phyloP scores from a whole-genome alignment of 2,888 invertebrate genomes.

The Nemurella pictetii region DNA sequence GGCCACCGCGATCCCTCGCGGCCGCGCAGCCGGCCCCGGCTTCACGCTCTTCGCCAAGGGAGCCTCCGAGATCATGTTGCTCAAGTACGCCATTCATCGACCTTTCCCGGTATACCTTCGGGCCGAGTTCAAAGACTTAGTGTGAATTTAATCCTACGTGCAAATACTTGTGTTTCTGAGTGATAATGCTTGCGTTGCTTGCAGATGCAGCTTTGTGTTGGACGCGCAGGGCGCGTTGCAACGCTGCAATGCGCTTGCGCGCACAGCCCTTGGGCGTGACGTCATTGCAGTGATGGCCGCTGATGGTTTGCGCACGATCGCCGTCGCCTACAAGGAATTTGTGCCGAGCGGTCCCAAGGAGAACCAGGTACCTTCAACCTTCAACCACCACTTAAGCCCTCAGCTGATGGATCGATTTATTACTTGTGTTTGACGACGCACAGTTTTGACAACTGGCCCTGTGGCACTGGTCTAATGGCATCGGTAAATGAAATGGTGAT shows the following conservation, averaged over 20 bases:
- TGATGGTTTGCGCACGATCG: slow-evolving; percentile 60
- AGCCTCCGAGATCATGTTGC: slow-evolving; percentile 66
- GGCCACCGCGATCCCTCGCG: slow-evolving; percentile 60
- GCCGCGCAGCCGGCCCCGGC: slow-evolving; percentile 53
- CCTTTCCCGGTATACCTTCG: background rate
- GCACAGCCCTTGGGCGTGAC: slow-evolving; percentile 42
- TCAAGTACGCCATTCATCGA: slow-evolving; percentile 56
- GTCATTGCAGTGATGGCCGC: slow-evolving; percentile 48
- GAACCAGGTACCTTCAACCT: slow-evolving; percentile 54
- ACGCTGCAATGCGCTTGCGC: slow-evolving; percentile 44
- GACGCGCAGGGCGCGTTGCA: slow-evolving; percentile 46
- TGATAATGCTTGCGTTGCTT: slow-evolving; percentile 7
- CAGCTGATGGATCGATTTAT: too few species aligned
- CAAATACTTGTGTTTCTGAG: too few species aligned
- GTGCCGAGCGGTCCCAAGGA: slow-evolving; percentile 51
- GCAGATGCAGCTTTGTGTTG: slow-evolving; percentile 53
- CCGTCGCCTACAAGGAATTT: slow-evolving; percentile 60
- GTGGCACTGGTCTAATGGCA: too few species aligned
- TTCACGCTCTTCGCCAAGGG: slow-evolving; percentile 64
- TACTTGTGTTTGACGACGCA: too few species aligned
- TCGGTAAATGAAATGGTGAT: too few species aligned
- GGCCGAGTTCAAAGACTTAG: too few species aligned
- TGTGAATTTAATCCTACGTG: too few species aligned
- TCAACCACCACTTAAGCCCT: too few species aligned
- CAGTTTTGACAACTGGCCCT: too few species aligned